phyloP scores from a whole-genome alignment of 2,888 invertebrate species.

The Pedicia rivosa region DNA sequence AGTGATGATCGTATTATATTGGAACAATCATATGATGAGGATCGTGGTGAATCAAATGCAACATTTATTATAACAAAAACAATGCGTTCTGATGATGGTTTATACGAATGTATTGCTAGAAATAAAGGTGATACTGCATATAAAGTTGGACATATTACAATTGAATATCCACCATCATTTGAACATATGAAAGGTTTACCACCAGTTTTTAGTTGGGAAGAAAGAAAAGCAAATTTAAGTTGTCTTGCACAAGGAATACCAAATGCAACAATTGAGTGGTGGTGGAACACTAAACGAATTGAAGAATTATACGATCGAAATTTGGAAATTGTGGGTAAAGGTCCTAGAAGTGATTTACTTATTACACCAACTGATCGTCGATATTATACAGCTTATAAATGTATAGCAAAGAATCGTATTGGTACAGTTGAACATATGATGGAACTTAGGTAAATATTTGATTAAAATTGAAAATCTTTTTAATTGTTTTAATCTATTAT shows the following conservation, averaged over 20 bases:
- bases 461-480: too few relatives aligned
- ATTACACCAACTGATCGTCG: slow-evolving; percentile 48
- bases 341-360: slow-evolving; percentile 54
- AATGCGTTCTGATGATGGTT: slow-evolving; percentile 62
- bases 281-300: slow-evolving; percentile 39
- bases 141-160: slow-evolving; percentile 66
- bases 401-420: slow-evolving; percentile 60
- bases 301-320: slow-evolving; percentile 35
- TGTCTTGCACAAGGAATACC: slow-evolving; percentile 81
- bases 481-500: too few relatives aligned
- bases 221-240: slow-evolving; percentile 63
- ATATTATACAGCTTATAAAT: slow-evolving; percentile 62
- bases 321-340: slow-evolving; percentile 44
- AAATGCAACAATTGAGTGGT: slow-evolving; percentile 84
- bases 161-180: slow-evolving; percentile 71
- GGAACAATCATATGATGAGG: slow-evolving; percentile 36
- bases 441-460: too few relatives aligned
- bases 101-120: slow-evolving; percentile 73
- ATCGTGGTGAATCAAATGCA: slow-evolving; percentile 43
- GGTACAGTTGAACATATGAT: slow-evolving; percentile 53
- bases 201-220: slow-evolving; percentile 72
- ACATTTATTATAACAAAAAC: slow-evolving; percentile 49
- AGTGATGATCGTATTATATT: slow-evolving; percentile 52
- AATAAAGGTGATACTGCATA: slow-evolving; percentile 62
- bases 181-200: slow-evolving; percentile 49